Evolutionary conservation across 2,888 invertebrate genomes (phyloP).

Genomic region (Rhogogaster chlorosoma): DNA sequence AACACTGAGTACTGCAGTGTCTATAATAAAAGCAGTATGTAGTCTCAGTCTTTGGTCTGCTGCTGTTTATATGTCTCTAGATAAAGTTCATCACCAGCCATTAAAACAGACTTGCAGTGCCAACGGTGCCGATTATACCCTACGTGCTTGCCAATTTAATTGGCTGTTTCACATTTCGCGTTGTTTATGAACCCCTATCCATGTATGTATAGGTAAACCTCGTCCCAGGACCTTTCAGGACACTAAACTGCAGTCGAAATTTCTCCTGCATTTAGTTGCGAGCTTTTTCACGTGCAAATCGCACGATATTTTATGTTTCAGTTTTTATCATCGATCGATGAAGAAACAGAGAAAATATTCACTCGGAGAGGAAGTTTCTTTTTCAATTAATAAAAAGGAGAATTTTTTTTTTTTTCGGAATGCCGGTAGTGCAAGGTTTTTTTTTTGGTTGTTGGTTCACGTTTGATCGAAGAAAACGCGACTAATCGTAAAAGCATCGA

Average conservation of each 20-base stretch:
- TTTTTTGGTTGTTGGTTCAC: background rate
- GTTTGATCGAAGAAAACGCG: background rate
- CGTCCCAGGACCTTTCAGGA: background rate
- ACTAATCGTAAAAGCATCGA: background rate
- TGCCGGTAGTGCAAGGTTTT: background rate
- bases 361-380: too few relatives aligned
- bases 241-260: background rate
- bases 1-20: background rate
- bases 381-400: too few relatives aligned
- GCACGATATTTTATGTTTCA: background rate
- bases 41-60: background rate
- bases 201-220: background rate
- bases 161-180: background rate
- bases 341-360: too few relatives aligned
- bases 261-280: background rate
- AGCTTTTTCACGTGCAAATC: too few relatives aligned
- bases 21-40: slow-evolving; percentile 26
- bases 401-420: too few relatives aligned
- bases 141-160: slow-evolving; percentile 5
- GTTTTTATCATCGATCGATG: background rate
- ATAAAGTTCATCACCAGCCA: slow-evolving; percentile 19
- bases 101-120: background rate
- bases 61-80: background rate
- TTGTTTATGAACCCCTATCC: slow-evolving; percentile 1
- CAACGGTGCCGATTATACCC: background rate